phyloP scores from a whole-genome alignment of 2,797 vertebrate species.

The Rhinogobio ventralis region DNA sequence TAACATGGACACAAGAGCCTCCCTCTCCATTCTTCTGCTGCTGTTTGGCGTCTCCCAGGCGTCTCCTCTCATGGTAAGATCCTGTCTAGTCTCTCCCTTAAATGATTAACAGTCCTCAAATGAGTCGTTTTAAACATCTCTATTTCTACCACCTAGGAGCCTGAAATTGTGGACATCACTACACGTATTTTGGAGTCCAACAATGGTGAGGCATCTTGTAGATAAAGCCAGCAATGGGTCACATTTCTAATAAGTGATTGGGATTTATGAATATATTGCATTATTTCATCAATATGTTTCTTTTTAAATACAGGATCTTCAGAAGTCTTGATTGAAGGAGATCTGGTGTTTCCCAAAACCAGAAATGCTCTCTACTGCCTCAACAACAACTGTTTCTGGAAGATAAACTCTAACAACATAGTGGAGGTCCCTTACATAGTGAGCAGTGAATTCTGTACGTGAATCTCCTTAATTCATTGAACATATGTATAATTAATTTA shows the following conservation, averaged over 20 bases:
- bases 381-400: constrained; percentile 57
- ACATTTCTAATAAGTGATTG: neutral
- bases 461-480: neutral
- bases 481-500: neutral
- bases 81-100: neutral
- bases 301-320: constrained; percentile 44
- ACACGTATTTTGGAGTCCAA: constrained; percentile 53
- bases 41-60: constrained; percentile 48
- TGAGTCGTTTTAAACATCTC: neutral
- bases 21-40: constrained; percentile 48
- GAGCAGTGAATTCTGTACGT: constrained; percentile 48
- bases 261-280: neutral
- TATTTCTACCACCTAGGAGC: neutral
- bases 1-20: constrained; percentile 52
- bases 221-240: no score
- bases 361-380: constrained; percentile 55
- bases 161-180: constrained; percentile 44
- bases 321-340: constrained; percentile 59
- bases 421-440: constrained; percentile 52
- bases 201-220: constrained; percentile 34
- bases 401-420: constrained; percentile 42
- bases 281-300: no score
- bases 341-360: constrained; percentile 54
- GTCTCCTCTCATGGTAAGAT: constrained; percentile 22
- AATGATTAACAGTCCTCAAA: constrained; percentile 14